A percentile compares a stretch with the other conserved stretches of the same genome.
phyloP scores from a whole-genome alignment of 2,113 vertebrate species.

The Xyrauchen texanus region DNA sequence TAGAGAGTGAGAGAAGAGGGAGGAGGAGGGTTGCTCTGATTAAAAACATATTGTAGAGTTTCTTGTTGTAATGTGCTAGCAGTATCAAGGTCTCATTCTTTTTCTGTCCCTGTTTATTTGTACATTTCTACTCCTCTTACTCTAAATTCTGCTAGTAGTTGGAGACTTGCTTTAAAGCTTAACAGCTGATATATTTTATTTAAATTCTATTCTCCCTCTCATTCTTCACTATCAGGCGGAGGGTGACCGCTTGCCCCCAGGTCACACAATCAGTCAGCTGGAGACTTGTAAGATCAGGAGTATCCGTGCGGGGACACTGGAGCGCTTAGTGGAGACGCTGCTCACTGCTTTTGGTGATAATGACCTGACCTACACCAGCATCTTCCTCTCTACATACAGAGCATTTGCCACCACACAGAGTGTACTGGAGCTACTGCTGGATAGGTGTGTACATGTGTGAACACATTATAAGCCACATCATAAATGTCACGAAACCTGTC shows the following conservation, averaged over 20 bases:
- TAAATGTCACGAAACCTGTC: neutral
- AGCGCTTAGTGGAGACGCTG: constrained; percentile 93
- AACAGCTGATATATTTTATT: neutral
- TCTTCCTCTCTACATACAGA: constrained; percentile 92
- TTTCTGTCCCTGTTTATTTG: constrained; percentile 38
- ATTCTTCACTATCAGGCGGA: constrained; percentile 63
- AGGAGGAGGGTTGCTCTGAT: constrained; percentile 71
- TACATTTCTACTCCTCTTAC: neutral
- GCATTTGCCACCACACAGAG: constrained; percentile 84
- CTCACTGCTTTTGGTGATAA: constrained; percentile 91
- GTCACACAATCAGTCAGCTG: constrained; percentile 89
- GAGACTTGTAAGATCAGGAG: constrained; percentile 94
- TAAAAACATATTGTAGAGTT: constrained; percentile 86
- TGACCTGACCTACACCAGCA: constrained; percentile 93
- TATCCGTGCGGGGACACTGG: constrained; percentile 90
- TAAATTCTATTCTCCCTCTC: constrained; percentile 41
- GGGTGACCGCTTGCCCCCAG: constrained; percentile 87
- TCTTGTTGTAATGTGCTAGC: constrained; percentile 82
- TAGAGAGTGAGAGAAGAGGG: constrained; percentile 19
- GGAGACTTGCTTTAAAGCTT: neutral
- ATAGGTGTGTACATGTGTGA: constrained; percentile 72
- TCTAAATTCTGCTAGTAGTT: neutral
- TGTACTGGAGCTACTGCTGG: constrained; percentile 86
- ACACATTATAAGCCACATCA: neutral
- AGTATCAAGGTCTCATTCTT: constrained; percentile 55